Conservation (phyloP, 1,140 invertebrate species). For the Bombyx mandarina region DNA sequence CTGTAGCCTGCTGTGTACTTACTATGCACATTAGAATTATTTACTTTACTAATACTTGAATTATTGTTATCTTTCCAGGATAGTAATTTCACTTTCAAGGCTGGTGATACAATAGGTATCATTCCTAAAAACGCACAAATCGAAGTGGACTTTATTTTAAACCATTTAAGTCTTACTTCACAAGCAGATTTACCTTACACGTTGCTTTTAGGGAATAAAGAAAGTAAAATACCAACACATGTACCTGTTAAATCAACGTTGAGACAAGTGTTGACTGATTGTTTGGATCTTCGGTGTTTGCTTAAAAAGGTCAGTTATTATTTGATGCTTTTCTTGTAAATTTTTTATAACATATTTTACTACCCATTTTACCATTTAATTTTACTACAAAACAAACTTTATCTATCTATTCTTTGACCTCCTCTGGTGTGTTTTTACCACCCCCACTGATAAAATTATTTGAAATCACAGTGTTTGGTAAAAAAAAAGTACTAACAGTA, state of each 20-base stretch:
- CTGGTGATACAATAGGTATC: constrained; percentile 50
- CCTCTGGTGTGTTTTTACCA: too few species aligned
- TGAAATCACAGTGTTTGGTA: too few species aligned
- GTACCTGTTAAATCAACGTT: constrained; percentile 52
- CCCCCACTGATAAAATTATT: too few species aligned
- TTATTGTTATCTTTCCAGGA: constrained; percentile 22
- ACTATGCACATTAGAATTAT: too few species aligned
- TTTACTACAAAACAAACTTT: too few species aligned
- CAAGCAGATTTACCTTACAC: constrained; percentile 26
- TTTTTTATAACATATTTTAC: not conserved
- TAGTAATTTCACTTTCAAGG: constrained; percentile 37
- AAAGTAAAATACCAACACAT: constrained; percentile 45
- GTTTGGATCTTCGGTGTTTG: constrained; percentile 56
- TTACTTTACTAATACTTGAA: too few species aligned
- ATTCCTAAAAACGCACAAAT: constrained; percentile 32
- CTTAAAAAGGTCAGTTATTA: constrained; percentile 60
- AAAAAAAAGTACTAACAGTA: too few species aligned
- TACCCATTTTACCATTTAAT: not conserved
- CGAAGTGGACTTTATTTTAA: constrained; percentile 33
- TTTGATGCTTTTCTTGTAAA: not conserved
- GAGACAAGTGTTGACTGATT: constrained; percentile 47
- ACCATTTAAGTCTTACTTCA: constrained; percentile 25
- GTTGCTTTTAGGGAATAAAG: constrained; percentile 26
- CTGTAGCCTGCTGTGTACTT: too few species aligned
- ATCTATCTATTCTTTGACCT: too few species aligned